Base-by-base conservation (phyloP, 1,140 invertebrate species). In the Vollenhovia emeryi region DNA sequence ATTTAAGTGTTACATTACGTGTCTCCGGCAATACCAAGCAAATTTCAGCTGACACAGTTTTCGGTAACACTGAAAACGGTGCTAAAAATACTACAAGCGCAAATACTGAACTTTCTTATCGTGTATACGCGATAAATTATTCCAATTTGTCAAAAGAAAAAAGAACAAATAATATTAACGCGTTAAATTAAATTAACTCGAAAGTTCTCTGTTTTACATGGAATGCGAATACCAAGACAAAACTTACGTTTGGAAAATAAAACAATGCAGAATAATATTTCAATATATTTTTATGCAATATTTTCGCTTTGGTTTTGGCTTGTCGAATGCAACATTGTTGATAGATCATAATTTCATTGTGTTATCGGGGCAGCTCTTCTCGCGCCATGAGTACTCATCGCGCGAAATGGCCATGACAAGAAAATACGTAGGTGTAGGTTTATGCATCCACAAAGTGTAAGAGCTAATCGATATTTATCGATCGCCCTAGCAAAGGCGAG, bases 391-490 rank as follows among this genome's bases (percentile, higher is more conserved):
- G 73, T 43, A 27, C 60, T 86, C 40, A 43, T 84, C 50, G 27
- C 40, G 75, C 45, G 43, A 75, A 59, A 82, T 84, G 87, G 52
- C 87, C 88, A 55, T 88, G 88, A 86, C 69, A 64, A 76, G 78
- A 79, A 71, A 87, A 86, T 90, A 89, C 36, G 30, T 82, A 78
- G 60, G 36, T 79, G 76, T 76, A 88, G 40, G 80, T 89, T 80
- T 66, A 83, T 84, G 55, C 68, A 78, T 79, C 68, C 69, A 82
- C 85, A 75, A 86, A 74, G 71, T 71, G 78, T 33, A 43, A 59
- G 33, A 33, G 83, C 80, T 59, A 88, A 91, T 91, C 90, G 86
- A 90, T 90, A 90, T 75, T 91, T 90, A 91, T 91, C 64, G 89
- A 90, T 89, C 79, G 79, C 27, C 50, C 62, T 75, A 50, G 64